Evolutionary conservation across 2,113 vertebrate species (phyloP).

Genomic region (Psophia crepitans): DNA sequence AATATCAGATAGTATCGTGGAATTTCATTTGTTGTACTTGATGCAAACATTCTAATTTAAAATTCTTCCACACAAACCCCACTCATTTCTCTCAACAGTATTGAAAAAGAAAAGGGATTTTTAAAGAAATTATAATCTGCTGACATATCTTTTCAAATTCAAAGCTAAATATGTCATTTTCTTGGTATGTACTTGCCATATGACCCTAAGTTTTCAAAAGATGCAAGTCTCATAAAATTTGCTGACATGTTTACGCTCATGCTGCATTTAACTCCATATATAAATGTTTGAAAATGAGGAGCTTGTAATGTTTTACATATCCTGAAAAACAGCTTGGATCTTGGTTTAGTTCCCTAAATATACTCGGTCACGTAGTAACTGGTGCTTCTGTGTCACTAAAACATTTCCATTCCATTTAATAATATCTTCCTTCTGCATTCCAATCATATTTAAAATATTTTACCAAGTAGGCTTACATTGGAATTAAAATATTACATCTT

Average conservation of each 20-base stretch:
- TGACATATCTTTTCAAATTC: neutral
- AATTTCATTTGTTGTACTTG: neutral
- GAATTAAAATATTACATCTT: constrained; percentile 36
- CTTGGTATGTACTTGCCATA: neutral
- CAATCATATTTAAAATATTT: neutral
- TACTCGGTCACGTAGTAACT: neutral
- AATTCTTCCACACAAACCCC: neutral
- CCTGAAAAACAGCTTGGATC: neutral
- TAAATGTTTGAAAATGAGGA: neutral
- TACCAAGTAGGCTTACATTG: neutral
- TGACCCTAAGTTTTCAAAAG: neutral
- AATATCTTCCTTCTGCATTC: neutral
- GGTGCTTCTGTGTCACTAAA: neutral
- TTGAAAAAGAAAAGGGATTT: neutral
- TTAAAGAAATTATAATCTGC: neutral
- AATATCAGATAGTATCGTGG: neutral
- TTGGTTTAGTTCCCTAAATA: neutral
- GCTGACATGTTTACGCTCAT: neutral
- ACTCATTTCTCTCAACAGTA: neutral
- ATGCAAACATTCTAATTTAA: neutral
- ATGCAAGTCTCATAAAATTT: neutral
- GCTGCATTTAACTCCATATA: neutral
- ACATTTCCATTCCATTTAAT: constrained; percentile 23
- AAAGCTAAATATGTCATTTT: neutral
- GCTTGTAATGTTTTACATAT: neutral